Percentiles rank a stretch among this genome's conserved stretches.
These are phyloP conservation scores for Pelosia muscerda DNA, from an alignment of 2,888 invertebrate genomes.

Conservation along the genomic window DNA sequence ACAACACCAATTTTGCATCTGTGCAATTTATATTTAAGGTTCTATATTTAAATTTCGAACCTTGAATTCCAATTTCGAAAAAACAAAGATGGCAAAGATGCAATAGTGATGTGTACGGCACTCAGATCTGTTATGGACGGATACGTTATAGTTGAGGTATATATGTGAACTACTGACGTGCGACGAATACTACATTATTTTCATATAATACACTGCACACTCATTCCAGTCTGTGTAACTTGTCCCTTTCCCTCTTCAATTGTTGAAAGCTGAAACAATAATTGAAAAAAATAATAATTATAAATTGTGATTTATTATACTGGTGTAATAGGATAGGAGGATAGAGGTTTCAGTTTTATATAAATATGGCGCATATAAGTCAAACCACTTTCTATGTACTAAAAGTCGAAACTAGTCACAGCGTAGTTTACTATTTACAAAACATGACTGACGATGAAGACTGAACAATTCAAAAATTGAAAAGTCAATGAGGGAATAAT, in stretches of 20 bases:
- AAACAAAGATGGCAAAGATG: conserved; percentile 8
- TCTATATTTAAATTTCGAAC: conserved; percentile 7
- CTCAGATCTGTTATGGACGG: conserved; percentile 63
- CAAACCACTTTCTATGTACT: no score
- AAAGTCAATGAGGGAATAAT: no score
- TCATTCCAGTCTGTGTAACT: conserved; percentile 50
- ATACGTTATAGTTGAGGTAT: conserved; percentile 62
- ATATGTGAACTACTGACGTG: conserved; percentile 41
- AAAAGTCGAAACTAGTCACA: no score
- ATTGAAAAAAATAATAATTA: conserved; percentile 16
- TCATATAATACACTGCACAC: conserved; percentile 61
- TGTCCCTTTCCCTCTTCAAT: conserved; percentile 54
- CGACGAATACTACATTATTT: conserved; percentile 40
- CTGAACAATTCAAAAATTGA: no score
- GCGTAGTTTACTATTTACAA: no score
- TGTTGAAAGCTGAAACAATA: conserved; percentile 70
- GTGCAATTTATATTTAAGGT: conserved; percentile 2
- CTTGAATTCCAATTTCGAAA: background rate
- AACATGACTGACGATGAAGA: no score
- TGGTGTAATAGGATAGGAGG: background rate
- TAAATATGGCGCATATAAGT: no score
- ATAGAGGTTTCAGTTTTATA: no score
- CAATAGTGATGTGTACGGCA: conserved; percentile 15
- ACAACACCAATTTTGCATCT: background rate
- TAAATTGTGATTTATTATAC: background rate